Evolutionary conservation across 92 coral and sea anemone species (phyloP).

Genomic region (Porites divaricata): DNA sequence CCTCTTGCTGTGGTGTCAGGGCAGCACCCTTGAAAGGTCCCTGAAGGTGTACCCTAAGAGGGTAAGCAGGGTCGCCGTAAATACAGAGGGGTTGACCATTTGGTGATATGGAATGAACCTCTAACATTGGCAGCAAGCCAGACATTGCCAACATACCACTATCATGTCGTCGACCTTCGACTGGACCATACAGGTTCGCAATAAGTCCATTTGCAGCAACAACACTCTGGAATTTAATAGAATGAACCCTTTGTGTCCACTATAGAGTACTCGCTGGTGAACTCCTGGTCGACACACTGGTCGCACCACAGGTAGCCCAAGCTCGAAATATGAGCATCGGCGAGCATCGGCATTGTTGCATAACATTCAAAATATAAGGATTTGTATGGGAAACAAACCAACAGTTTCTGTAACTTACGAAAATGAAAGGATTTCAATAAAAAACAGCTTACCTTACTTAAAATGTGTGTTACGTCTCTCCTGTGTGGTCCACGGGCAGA

Average conservation of each 20-base stretch:
- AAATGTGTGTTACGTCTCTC: too few species aligned
- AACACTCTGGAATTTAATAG: slow-evolving; percentile 19
- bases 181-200: slow-evolving; percentile 25
- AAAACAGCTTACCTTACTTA: too few species aligned
- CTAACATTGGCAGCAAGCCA: slow-evolving; percentile 11
- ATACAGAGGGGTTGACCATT: too few species aligned
- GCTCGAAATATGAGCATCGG: too few species aligned
- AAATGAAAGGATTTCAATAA: too few species aligned
- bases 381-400: too few species aligned
- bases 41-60: slow-evolving; percentile 6
- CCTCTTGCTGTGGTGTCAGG: slow-evolving; percentile 10
- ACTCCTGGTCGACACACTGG: slow-evolving; percentile 14
- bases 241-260: slow-evolving; percentile 21
- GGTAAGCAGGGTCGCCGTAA: slow-evolving; percentile 12
- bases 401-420: too few species aligned
- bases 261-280: slow-evolving; percentile 5
- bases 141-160: slow-evolving; percentile 23
- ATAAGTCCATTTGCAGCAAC: slow-evolving; percentile 28
- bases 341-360: too few species aligned
- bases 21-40: slow-evolving; percentile 9
- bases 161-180: slow-evolving; percentile 13
- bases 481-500: too few species aligned
- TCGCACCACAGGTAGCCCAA: too few species aligned
- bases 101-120: neutral
- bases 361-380: too few species aligned